phyloP scores from a whole-genome alignment of 1,140 invertebrate genomes.

The Aphelinus atriplicis region DNA sequence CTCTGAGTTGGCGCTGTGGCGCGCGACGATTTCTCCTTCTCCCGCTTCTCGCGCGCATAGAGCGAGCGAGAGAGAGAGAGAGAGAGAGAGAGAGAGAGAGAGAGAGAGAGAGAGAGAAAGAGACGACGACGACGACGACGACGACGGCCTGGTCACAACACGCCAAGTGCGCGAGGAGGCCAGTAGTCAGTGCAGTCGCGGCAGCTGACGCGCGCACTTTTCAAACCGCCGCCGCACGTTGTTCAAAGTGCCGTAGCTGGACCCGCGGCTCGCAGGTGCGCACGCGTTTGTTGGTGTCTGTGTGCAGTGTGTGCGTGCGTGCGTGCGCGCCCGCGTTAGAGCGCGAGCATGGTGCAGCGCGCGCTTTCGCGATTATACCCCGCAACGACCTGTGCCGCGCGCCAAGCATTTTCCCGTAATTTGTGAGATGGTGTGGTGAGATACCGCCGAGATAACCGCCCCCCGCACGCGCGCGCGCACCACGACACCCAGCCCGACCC shows the following conservation, averaged over 20 bases:
- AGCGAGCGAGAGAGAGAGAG: neutral
- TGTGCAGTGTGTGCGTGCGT: conserved; percentile 25
- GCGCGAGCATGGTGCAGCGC: neutral
- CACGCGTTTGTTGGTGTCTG: neutral
- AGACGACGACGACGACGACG: conserved; percentile 3
- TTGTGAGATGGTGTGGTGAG: conserved; percentile 1
- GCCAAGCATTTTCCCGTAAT: neutral
- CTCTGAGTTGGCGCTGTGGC: neutral
- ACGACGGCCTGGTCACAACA: conserved; percentile 30
- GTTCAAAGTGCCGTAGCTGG: neutral
- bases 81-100: conserved; percentile 11
- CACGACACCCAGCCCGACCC: too few relatives aligned
- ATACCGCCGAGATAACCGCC: conserved; percentile 7
- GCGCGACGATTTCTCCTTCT: neutral
- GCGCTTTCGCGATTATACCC: too few relatives aligned
- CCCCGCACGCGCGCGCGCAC: neutral
- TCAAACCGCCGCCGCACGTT: conserved; percentile 19
- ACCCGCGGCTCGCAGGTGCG: conserved; percentile 5
- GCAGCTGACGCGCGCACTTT: conserved; percentile 52
- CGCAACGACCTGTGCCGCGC: too few relatives aligned
- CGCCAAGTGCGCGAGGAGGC: neutral
- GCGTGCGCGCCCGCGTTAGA: neutral
- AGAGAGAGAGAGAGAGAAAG: neutral
- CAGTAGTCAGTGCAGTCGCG: conserved; percentile 50
- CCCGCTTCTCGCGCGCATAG: conserved; percentile 5